Base-by-base conservation (phyloP, 1,140 invertebrate species). In the Mylabris phalerata region DNA sequence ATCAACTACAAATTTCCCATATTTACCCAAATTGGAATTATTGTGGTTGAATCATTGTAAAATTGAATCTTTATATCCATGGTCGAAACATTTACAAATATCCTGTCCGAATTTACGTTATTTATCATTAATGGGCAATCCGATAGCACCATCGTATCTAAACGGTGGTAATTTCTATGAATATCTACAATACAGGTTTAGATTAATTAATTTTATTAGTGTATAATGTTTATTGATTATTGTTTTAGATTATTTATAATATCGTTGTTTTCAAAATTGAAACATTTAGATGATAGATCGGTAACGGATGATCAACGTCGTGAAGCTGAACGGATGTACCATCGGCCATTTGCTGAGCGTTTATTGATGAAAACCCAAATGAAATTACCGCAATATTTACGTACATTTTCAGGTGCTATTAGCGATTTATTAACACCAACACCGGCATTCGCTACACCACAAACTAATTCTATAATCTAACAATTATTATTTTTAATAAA, bases 31-130 rank as follows among this genome's bases (percentile, higher is more conserved):
- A 62, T 70, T 90, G n/a, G 79, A 84, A 63, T 78, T 89, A 38
- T 71, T 92, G 4, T 92, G 88, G 88, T 63, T 91, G 27, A 91
- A 92, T 73, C 80, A 88, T 65, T 92, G 90, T 67, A 80, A 80
- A 55, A 66, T 71, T 49, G 71, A 77, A 10, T 82, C 84, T 27
- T 72, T 91, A 13, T 83, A 82, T 72, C 83, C 85, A 0, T 90
- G 89, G 78, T 75, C 88, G 38, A 79, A 81, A 59, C 83, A 81
- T 60, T 70, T 92, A 50, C 73, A 80, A 63, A 75, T 78, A 64
- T 83, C 79, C 63, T 82, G 84, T 72, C 87, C 80, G 25, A 85
- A 81, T 67, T 73, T 89, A 38, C 78, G 79, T 62, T 84, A 83
- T 68, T 73, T 91, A 7, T 85, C 83, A 25, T 70, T 92, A 44